Conservation (phyloP, 2,797 vertebrate species). For the Coreius guichenoti region DNA sequence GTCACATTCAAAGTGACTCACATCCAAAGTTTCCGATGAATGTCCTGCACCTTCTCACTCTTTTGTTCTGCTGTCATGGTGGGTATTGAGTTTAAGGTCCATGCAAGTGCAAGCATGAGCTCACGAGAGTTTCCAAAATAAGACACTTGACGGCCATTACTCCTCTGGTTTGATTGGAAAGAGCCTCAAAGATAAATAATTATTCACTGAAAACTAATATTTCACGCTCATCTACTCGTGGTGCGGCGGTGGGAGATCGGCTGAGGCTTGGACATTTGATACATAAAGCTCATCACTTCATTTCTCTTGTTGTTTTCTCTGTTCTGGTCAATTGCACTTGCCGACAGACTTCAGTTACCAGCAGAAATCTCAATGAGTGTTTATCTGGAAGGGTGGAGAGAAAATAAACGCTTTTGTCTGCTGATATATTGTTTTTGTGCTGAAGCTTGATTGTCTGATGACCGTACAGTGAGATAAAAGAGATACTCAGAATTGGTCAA, state of each 20-base stretch:
- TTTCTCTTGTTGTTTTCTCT: conserved; percentile 24
- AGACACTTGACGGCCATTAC: neutral
- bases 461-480: neutral
- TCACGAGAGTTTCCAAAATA: conserved; percentile 12
- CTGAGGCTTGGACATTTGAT: neutral
- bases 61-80: neutral
- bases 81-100: neutral
- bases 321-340: conserved; percentile 1
- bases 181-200: conserved; percentile 36
- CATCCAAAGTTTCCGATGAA: neutral
- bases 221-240: neutral
- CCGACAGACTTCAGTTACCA: conserved; percentile 13
- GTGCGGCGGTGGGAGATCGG: neutral
- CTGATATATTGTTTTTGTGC: neutral
- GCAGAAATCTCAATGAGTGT: neutral
- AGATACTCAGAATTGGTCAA: neutral
- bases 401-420: neutral
- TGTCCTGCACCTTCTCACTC: neutral
- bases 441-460: neutral
- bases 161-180: conserved; percentile 7
- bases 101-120: neutral
- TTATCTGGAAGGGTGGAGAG: conserved; percentile 8
- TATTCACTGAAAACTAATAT: conserved; percentile 9
- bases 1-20: neutral
- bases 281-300: conserved; percentile 7